Evolutionary conservation across 2,113 vertebrate genomes (phyloP).

Genomic region (Glaucidium brasilianum): DNA sequence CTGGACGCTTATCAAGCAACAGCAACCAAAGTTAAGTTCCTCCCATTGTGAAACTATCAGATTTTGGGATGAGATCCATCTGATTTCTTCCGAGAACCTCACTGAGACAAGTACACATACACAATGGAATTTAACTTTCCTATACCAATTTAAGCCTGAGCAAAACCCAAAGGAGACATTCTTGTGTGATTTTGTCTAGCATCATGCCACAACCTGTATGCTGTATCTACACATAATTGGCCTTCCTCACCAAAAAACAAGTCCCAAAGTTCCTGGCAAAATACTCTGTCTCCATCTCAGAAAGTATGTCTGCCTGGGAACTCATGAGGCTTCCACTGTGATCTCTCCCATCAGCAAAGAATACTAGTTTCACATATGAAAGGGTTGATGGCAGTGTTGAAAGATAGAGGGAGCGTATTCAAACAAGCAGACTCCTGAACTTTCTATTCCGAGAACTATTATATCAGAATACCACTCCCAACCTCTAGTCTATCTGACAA

Average conservation of each 20-base stretch:
- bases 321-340: background rate
- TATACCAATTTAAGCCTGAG: background rate
- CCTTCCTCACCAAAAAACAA: background rate
- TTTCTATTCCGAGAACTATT: background rate
- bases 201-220: background rate
- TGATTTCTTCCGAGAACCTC: background rate
- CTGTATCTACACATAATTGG: background rate
- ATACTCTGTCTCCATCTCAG: background rate
- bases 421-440: conserved; percentile 26
- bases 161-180: background rate
- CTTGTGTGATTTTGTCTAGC: background rate
- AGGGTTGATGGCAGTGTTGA: conserved; percentile 12
- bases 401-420: conserved; percentile 43
- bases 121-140: background rate
- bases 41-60: background rate
- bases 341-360: conserved; percentile 13
- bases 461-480: background rate
- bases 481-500: background rate
- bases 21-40: background rate
- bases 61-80: background rate
- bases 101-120: background rate
- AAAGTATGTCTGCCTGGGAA: background rate
- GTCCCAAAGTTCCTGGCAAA: background rate
- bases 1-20: background rate
- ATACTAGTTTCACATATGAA: background rate